Conservation (phyloP, 2,797 vertebrate species). For the Alosa sapidissima region DNA sequence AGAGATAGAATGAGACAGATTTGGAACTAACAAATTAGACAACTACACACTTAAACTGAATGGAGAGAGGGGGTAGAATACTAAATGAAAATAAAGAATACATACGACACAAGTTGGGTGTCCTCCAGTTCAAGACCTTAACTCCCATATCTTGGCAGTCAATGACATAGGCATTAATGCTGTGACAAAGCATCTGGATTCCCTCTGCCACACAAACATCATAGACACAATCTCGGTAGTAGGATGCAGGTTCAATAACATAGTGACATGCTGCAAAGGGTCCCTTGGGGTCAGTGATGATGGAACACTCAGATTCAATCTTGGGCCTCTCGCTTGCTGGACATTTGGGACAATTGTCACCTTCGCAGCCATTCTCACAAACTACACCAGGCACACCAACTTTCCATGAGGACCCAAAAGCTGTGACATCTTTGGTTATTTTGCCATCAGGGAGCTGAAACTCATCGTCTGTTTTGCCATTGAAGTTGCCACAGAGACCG, state of each 20-base stretch:
- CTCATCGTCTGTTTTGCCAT: conserved; percentile 63
- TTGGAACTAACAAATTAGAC: background rate
- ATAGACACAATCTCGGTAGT: conserved; percentile 17
- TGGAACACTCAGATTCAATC: conserved; percentile 30
- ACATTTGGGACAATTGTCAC: conserved; percentile 57
- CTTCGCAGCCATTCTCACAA: conserved; percentile 64
- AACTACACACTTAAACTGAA: background rate
- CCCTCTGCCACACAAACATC: conserved; percentile 50
- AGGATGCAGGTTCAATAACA: rapidly evolving
- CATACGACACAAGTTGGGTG: conserved; percentile 57
- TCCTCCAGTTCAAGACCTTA: conserved; percentile 32
- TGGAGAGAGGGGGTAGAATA: background rate
- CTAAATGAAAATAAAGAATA: background rate
- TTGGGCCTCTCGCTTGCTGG: rapidly evolving
- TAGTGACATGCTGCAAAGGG: conserved; percentile 58
- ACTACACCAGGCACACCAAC: conserved; percentile 55
- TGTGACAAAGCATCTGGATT: conserved; percentile 31
- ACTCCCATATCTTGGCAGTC: conserved; percentile 52
- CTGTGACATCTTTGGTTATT: conserved; percentile 61
- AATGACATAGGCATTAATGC: conserved; percentile 46
- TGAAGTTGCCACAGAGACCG: conserved; percentile 76
- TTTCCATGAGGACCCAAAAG: conserved; percentile 65
- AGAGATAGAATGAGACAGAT: background rate
- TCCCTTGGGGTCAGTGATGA: conserved; percentile 44
- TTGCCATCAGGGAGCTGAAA: conserved; percentile 65